Percentiles rank a stretch among this genome's conserved stretches.
These are phyloP conservation scores for Odiellus spinosus DNA, from an alignment of 2,888 invertebrate species.

Conservation along the genomic window DNA sequence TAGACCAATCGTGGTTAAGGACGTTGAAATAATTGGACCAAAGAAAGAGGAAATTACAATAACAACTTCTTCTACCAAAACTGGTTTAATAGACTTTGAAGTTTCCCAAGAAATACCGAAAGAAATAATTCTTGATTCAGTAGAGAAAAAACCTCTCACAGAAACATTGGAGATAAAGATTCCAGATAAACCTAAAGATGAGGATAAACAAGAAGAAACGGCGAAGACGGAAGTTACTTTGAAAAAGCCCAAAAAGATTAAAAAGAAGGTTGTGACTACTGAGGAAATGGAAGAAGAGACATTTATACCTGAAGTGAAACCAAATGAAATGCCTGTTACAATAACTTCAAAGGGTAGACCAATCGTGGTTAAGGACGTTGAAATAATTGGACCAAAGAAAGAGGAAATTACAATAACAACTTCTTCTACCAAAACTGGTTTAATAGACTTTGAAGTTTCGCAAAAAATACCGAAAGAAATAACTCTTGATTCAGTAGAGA, in stretches of 20 bases:
- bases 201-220: no score
- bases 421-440: no score
- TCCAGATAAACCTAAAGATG: neutral
- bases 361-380: neutral
- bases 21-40: neutral
- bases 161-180: neutral
- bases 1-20: neutral
- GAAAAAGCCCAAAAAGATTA: neutral
- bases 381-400: neutral
- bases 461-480: no score
- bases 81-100: neutral
- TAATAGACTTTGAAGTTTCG: no score
- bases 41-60: neutral
- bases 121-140: neutral
- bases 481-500: neutral
- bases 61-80: neutral
- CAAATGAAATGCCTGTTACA: no score
- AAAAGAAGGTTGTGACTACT: neutral
- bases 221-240: neutral
- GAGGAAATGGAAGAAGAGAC: no score
- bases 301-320: no score
- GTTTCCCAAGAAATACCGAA: constrained; percentile 1
- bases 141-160: neutral
- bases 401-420: neutral
- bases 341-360: neutral